Evolutionary conservation across 2,113 vertebrate species (phyloP).

Genomic region (Acanthisitta chloris): DNA sequence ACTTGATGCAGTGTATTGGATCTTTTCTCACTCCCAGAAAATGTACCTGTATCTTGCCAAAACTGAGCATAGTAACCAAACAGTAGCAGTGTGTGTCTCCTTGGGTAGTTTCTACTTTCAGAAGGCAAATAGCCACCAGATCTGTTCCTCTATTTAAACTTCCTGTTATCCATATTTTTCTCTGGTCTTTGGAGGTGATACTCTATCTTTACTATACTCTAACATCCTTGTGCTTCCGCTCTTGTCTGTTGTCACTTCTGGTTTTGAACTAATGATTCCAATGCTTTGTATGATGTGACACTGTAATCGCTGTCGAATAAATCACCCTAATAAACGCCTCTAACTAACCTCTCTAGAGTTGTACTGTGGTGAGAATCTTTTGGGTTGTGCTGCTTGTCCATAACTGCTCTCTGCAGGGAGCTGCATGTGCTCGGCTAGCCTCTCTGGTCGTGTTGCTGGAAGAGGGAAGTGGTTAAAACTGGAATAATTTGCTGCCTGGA

Average conservation of each 20-base stretch:
- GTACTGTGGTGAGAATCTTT: constrained; percentile 56
- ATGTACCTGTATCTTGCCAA: fast-evolving
- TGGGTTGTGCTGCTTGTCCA: neutral
- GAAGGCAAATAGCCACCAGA: neutral
- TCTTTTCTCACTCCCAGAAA: neutral
- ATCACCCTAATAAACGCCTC: constrained; percentile 72
- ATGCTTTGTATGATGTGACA: constrained; percentile 51
- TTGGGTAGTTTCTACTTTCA: neutral
- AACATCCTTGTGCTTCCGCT: neutral
- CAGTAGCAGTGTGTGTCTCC: neutral
- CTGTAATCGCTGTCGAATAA: constrained; percentile 67
- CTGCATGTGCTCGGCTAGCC: neutral
- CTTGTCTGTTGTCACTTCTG: neutral
- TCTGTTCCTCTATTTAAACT: neutral
- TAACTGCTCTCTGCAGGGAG: too few relatives aligned
- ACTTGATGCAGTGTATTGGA: fast-evolving
- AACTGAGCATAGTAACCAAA: neutral
- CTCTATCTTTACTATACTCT: neutral
- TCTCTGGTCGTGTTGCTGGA: fast-evolving
- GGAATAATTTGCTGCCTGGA: neutral
- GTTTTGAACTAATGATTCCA: neutral
- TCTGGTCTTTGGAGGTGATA: neutral
- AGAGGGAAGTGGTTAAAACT: neutral
- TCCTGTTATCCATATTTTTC: neutral
- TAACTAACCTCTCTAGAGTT: constrained; percentile 22